These are phyloP conservation scores for Leptonema lineaticorne DNA, from an alignment of 1,140 invertebrate species.

Conservation along the genomic window DNA sequence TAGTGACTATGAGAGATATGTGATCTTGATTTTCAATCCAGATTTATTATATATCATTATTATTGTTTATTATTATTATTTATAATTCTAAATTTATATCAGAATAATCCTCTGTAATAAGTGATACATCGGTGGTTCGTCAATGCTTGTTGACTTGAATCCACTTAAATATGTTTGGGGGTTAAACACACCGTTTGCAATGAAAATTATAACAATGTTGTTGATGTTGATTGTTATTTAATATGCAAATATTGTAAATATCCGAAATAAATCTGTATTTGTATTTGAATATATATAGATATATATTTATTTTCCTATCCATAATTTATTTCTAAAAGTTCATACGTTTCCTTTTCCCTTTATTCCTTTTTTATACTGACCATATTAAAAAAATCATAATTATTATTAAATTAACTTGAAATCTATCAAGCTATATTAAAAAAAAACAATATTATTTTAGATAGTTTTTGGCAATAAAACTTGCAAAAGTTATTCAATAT, in stretches of 20 bases:
- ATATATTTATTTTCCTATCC: conserved; percentile 43
- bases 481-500: too few relatives aligned
- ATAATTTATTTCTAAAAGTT: too few relatives aligned
- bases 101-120: conserved; percentile 20
- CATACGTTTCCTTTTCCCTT: too few relatives aligned
- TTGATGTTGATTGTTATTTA: conserved; percentile 62
- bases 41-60: background rate
- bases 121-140: conserved; percentile 28
- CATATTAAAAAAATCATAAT: too few relatives aligned
- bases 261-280: conserved; percentile 61
- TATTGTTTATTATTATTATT: too few relatives aligned
- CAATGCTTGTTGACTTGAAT: conserved; percentile 32
- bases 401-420: too few relatives aligned
- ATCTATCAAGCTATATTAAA: too few relatives aligned
- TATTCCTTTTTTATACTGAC: too few relatives aligned
- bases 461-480: too few relatives aligned
- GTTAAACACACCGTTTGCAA: conserved; percentile 41
- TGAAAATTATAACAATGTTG: conserved; percentile 56
- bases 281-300: conserved; percentile 54
- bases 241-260: conserved; percentile 62
- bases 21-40: conserved; percentile 16
- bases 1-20: conserved; percentile 3
- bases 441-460: too few relatives aligned
- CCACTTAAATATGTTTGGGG: conserved; percentile 35
- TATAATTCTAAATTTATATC: conserved; percentile 1